These are phyloP conservation scores for Circaetus gallicus DNA, from an alignment of 2,113 vertebrate genomes.

Conservation along the genomic window DNA sequence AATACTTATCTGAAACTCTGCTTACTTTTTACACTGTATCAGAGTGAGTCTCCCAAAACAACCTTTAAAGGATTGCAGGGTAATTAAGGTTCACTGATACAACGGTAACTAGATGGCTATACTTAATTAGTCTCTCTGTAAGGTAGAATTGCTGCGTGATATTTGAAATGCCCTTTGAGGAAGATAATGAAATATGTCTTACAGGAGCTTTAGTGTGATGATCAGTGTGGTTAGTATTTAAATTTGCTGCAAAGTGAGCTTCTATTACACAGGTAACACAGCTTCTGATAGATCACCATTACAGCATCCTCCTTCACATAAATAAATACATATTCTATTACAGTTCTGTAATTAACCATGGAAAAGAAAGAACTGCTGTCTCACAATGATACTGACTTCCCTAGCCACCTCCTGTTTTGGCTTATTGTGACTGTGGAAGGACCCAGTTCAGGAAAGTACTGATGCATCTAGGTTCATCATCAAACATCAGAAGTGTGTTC, in stretches of 20 bases:
- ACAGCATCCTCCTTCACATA: not conserved
- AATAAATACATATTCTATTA: not conserved
- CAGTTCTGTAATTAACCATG: not conserved
- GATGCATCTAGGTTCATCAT: not conserved
- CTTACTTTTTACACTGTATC: not conserved
- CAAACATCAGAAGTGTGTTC: not conserved
- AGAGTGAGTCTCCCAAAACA: conserved; percentile 6
- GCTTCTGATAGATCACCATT: not conserved
- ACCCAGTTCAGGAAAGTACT: not conserved
- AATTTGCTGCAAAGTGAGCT: not conserved
- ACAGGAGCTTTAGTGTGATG: not conserved
- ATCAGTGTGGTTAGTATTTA: not conserved
- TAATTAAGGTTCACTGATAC: conserved; percentile 8
- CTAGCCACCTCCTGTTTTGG: not conserved
- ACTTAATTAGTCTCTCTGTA: conserved; percentile 18
- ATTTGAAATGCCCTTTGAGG: conserved; percentile 9
- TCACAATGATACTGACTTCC: not conserved
- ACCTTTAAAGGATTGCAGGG: not conserved
- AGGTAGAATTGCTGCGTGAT: not conserved
- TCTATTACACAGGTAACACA: not conserved
- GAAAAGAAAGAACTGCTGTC: not conserved
- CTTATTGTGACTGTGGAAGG: not conserved
- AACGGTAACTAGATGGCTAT: not conserved
- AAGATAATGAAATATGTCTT: conserved; percentile 4
- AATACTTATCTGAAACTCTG: not conserved